Evolutionary conservation across 1,140 invertebrate species (phyloP).

Genomic region (Macrocentrus cingulum): DNA sequence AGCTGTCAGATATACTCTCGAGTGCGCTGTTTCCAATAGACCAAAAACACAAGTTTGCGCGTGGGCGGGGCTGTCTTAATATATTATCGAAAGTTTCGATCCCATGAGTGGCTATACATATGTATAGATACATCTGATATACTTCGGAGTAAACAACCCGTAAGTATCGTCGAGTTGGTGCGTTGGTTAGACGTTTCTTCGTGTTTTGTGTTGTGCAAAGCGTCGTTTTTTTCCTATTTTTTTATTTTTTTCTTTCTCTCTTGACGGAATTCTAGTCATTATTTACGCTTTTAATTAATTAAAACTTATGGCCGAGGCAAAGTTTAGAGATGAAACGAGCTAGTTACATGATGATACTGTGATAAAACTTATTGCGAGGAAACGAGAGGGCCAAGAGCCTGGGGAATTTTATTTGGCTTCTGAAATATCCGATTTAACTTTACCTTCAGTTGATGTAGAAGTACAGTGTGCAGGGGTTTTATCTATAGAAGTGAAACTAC

Average conservation of each 20-base stretch:
- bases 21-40: no score
- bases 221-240: neutral
- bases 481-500: no score
- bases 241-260: neutral
- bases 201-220: neutral
- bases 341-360: constrained; percentile 11
- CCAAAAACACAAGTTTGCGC: neutral
- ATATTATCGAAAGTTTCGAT: neutral
- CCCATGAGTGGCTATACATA: neutral
- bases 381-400: neutral
- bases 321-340: constrained; percentile 8
- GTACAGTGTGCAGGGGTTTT: no score
- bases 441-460: no score
- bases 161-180: neutral
- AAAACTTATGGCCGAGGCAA: constrained; percentile 14
- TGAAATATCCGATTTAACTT: neutral
- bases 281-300: constrained; percentile 21
- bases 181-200: no score
- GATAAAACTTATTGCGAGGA: neutral
- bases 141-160: constrained; percentile 15
- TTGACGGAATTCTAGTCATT: constrained; percentile 15
- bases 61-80: neutral
- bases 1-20: no score
- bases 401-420: neutral
- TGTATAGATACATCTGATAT: constrained; percentile 7